Percentiles rank a stretch among this genome's conserved stretches.
These are phyloP conservation scores for Puma concolor DNA, from an alignment of 2,113 vertebrate genomes.

Conservation along the genomic window DNA sequence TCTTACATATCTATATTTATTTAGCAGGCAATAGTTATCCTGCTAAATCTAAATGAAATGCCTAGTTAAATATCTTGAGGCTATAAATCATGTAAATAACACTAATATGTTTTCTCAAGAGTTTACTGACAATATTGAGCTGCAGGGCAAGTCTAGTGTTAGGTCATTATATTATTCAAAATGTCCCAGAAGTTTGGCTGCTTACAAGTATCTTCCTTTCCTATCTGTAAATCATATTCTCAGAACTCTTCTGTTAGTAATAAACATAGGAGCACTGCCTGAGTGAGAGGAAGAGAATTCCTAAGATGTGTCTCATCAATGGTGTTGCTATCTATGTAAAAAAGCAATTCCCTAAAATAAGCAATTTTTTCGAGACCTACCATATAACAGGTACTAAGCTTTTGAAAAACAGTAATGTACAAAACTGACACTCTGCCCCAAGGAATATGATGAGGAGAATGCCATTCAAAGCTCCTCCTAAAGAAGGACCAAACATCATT, in stretches of 20 bases:
- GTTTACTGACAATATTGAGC: constrained; percentile 74
- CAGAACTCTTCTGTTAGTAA: background rate
- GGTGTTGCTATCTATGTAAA: background rate
- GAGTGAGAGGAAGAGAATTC: background rate
- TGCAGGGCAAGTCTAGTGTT: constrained; percentile 61
- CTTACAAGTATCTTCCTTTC: constrained; percentile 46
- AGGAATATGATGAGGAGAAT: background rate
- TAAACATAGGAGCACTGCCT: background rate
- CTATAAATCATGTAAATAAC: constrained; percentile 83
- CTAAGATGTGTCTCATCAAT: constrained; percentile 11
- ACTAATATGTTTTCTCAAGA: constrained; percentile 83
- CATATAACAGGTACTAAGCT: background rate
- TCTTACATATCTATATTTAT: constrained; percentile 86
- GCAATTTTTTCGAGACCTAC: constrained; percentile 27
- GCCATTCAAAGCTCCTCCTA: background rate
- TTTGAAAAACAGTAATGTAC: background rate
- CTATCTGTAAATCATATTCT: constrained; percentile 45
- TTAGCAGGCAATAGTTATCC: constrained; percentile 85
- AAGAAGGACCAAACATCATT: background rate
- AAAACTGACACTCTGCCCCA: background rate
- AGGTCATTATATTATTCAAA: constrained; percentile 61
- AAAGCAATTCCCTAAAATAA: constrained; percentile 58
- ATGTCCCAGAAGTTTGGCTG: constrained; percentile 35
- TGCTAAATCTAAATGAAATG: constrained; percentile 87
- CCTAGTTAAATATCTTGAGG: constrained; percentile 86